Percentiles rank a stretch among this genome's conserved stretches.
Conservation (phyloP, 1,140 invertebrate species). For the Neodiprion lecontei region DNA sequence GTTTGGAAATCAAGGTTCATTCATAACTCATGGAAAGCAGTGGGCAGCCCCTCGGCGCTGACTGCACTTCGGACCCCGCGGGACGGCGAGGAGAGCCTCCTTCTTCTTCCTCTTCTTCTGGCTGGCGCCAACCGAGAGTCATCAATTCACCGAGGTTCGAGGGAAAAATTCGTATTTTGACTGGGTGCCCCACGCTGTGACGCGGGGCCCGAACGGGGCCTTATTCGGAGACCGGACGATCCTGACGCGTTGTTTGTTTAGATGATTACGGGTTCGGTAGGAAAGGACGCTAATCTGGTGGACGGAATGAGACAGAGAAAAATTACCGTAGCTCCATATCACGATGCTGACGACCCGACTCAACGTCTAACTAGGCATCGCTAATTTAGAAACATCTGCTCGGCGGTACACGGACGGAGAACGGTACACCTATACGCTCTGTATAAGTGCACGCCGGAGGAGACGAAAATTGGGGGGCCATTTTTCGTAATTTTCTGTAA, state of each 20-base stretch:
- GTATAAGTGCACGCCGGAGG: not conserved
- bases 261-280: conserved; percentile 1
- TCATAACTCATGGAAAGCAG: not conserved
- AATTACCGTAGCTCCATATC: not conserved
- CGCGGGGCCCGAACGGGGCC: not conserved
- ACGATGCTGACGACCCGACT: not conserved
- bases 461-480: not conserved
- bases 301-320: not conserved
- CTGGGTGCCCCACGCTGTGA: conserved; percentile 1
- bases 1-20: conserved; percentile 5
- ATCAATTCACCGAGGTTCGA: conserved; percentile 1
- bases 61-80: not conserved
- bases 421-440: too few species aligned
- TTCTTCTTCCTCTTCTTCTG: not conserved
- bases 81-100: not conserved
- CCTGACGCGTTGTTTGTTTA: conserved; percentile 4
- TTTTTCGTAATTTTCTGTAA: conserved; percentile 2
- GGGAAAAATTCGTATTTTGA: conserved; percentile 2
- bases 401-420: too few species aligned
- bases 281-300: not conserved
- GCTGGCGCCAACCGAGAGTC: not conserved
- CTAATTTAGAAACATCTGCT: not conserved
- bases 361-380: not conserved
- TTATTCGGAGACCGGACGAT: not conserved
- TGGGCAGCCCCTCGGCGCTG: not conserved